phyloP scores from a whole-genome alignment of 2,888 invertebrate genomes.

The Caenorhabditis sp. region DNA sequence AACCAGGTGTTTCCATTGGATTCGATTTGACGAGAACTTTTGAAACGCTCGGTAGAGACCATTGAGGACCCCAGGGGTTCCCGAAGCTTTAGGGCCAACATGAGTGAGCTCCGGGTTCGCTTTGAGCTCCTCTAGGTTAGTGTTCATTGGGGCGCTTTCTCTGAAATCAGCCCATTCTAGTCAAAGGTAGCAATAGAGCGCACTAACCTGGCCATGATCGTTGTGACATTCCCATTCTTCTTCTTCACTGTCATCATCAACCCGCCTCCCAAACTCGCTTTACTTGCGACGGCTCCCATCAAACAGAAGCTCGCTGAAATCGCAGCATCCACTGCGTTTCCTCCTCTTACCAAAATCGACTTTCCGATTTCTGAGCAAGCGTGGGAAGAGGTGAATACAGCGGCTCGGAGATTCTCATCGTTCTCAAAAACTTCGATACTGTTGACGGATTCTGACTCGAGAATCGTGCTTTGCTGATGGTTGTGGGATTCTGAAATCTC shows the following conservation, averaged over 20 bases:
- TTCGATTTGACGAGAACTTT: slow-evolving; percentile 48
- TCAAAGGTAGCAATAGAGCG: neutral
- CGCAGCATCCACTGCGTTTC: slow-evolving; percentile 73
- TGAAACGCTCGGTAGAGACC: slow-evolving; percentile 61
- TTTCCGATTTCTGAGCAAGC: slow-evolving; percentile 62
- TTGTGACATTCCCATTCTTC: slow-evolving; percentile 35
- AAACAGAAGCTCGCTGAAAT: slow-evolving; percentile 67
- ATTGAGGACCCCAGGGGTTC: slow-evolving; percentile 63
- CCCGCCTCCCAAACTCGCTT: slow-evolving; percentile 69
- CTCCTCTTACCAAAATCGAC: slow-evolving; percentile 69
- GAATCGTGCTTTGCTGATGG: slow-evolving; percentile 23
- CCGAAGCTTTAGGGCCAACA: slow-evolving; percentile 56
- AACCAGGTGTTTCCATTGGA: slow-evolving; percentile 60
- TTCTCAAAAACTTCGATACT: slow-evolving; percentile 42
- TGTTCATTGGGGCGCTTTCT: slow-evolving; percentile 57
- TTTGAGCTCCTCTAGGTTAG: slow-evolving; percentile 42
- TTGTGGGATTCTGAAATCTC: neutral
- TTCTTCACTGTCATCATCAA: slow-evolving; percentile 61
- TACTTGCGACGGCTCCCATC: slow-evolving; percentile 66
- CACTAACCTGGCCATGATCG: slow-evolving; percentile 56
- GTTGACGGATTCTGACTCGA: slow-evolving; percentile 30
- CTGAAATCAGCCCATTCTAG: neutral
- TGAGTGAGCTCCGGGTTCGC: slow-evolving; percentile 34
- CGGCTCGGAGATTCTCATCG: slow-evolving; percentile 57
- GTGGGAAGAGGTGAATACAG: slow-evolving; percentile 47